Evolutionary conservation across 2,888 invertebrate species (phyloP).

Genomic region (Acrobasis suavella): DNA sequence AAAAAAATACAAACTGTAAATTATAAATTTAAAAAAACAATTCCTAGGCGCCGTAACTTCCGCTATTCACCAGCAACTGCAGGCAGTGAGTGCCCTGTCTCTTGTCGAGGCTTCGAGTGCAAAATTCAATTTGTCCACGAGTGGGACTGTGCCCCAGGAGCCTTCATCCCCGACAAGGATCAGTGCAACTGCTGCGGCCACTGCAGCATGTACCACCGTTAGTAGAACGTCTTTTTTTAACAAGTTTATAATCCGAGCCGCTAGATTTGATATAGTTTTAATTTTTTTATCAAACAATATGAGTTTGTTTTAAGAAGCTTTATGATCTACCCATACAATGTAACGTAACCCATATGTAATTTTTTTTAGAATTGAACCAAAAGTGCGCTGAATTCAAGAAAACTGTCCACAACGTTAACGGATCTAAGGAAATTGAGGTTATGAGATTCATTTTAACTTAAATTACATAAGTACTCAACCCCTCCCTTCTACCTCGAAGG

Average conservation of each 20-base stretch:
- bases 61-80: conserved; percentile 56
- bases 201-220: conserved; percentile 67
- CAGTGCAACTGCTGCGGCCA: conserved; percentile 71
- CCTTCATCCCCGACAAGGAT: conserved; percentile 63
- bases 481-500: too few relatives aligned
- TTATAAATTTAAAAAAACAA: too few relatives aligned
- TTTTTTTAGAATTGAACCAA: conserved; percentile 58
- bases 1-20: too few relatives aligned
- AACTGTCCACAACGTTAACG: conserved; percentile 56
- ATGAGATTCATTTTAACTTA: not conserved
- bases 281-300: too few relatives aligned
- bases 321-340: not conserved
- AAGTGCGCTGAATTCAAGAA: conserved; percentile 75
- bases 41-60: conserved; percentile 53
- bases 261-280: not conserved
- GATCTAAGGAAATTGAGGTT: conserved; percentile 66
- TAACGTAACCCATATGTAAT: not conserved
- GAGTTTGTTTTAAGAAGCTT: too few relatives aligned
- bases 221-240: conserved; percentile 35
- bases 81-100: conserved; percentile 56
- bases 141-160: conserved; percentile 52
- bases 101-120: conserved; percentile 63
- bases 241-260: not conserved
- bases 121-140: conserved; percentile 47
- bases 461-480: too few relatives aligned